Evolutionary conservation across 2,888 invertebrate species (phyloP).

Genomic region (Herminia tarsipennalis): DNA sequence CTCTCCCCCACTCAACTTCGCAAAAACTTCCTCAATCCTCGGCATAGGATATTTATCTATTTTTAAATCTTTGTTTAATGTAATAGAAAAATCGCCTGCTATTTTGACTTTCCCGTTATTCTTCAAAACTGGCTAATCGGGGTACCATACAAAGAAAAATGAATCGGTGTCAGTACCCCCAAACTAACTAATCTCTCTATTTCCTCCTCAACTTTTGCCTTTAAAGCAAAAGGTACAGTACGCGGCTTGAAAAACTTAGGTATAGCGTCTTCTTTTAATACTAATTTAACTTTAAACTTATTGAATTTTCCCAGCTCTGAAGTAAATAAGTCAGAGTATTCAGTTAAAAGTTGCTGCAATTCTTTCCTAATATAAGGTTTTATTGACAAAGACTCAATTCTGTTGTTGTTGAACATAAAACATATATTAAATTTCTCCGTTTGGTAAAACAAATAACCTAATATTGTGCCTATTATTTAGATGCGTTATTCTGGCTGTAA

Average conservation of each 20-base stretch:
- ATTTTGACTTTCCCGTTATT: slow-evolving; percentile 10
- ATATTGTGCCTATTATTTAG: no score
- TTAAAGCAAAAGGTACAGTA: slow-evolving; percentile 4
- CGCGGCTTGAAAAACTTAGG: slow-evolving; percentile 8
- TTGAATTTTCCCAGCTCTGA: slow-evolving; percentile 4
- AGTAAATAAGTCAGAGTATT: not conserved
- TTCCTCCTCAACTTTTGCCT: slow-evolving; percentile 2
- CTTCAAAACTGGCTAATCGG: no score
- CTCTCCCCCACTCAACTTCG: no score
- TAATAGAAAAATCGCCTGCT: slow-evolving; percentile 15
- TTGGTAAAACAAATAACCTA: no score
- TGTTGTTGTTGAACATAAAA: no score
- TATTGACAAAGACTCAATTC: no score
- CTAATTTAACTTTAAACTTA: not conserved
- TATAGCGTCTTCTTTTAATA: not conserved
- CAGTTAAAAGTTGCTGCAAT: not conserved
- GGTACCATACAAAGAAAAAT: slow-evolving; percentile 5
- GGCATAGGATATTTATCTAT: slow-evolving; percentile 40
- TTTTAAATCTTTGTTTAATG: slow-evolving; percentile 37
- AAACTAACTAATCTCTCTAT: slow-evolving; percentile 4
- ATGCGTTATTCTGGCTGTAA: no score
- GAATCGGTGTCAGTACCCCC: slow-evolving; percentile 1
- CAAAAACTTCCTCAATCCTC: slow-evolving; percentile 34
- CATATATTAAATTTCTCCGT: no score
- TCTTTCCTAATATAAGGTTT: not conserved